Evolutionary conservation across 2,797 vertebrate genomes (phyloP).

Genomic region (Pampus argenteus): DNA sequence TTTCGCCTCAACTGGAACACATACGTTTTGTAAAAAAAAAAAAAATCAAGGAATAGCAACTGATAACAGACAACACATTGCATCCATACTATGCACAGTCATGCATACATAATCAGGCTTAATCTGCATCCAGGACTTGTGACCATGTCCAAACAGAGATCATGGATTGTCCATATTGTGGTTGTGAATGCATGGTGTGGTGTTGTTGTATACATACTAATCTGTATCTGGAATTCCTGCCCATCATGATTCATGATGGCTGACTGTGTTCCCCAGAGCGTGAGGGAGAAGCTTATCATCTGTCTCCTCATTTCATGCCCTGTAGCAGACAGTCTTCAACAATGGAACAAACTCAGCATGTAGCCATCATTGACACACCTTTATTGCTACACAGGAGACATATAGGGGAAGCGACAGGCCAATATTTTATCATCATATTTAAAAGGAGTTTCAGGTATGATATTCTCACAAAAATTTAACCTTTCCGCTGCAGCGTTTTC

Average conservation of each 20-base stretch:
- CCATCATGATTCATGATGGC: conserved; percentile 70
- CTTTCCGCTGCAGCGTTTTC: conserved; percentile 56
- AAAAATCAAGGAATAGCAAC: background rate
- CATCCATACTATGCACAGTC: background rate
- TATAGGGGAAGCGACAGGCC: conserved; percentile 26
- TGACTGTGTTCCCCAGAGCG: conserved; percentile 65
- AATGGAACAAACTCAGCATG: conserved; percentile 58
- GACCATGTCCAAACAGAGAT: conserved; percentile 23
- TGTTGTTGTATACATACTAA: conserved; percentile 54
- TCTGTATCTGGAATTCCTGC: conserved; percentile 57
- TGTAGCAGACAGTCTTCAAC: conserved; percentile 63
- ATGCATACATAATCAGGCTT: conserved; percentile 7
- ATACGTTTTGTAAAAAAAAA: background rate
- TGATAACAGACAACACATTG: conserved; percentile 4
- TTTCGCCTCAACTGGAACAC: conserved; percentile 17
- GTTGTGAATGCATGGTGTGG: conserved; percentile 28
- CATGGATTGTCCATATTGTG: conserved; percentile 25
- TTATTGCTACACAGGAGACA: conserved; percentile 46
- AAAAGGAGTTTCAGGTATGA: conserved; percentile 47
- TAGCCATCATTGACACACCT: conserved; percentile 60
- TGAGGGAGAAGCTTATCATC: conserved; percentile 77
- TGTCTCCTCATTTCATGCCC: conserved; percentile 75
- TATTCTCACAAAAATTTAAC: conserved; percentile 56
- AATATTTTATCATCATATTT: conserved; percentile 61
- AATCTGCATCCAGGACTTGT: background rate